Evolutionary conservation across 2,113 vertebrate species (phyloP).

Genomic region (Lagenorhynchus albirostris): DNA sequence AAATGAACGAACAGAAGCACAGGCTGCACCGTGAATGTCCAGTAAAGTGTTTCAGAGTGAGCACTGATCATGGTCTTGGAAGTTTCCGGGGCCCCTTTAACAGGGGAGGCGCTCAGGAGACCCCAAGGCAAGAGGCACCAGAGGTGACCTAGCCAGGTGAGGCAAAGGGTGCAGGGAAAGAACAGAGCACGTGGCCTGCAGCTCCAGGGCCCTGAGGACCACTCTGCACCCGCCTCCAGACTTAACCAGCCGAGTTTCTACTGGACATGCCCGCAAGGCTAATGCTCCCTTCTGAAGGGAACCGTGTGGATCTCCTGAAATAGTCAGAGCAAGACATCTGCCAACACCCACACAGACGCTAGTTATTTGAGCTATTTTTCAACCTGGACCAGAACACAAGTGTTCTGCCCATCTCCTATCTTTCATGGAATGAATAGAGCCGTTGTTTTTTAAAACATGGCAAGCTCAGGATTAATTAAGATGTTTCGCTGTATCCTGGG

Average conservation of each 20-base stretch:
- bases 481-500: too few species aligned
- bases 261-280: accelerated
- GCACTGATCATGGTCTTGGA: background rate
- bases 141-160: background rate
- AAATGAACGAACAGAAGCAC: accelerated
- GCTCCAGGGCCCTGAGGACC: background rate
- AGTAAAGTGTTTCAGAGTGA: accelerated
- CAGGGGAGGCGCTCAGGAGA: background rate
- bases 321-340: background rate
- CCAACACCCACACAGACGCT: background rate
- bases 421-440: background rate
- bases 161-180: background rate
- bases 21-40: background rate
- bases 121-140: accelerated
- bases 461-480: background rate
- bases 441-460: background rate
- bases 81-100: too few species aligned
- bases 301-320: background rate
- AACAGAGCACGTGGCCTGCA: too few species aligned
- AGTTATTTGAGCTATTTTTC: background rate
- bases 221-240: background rate
- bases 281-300: background rate
- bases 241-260: background rate
- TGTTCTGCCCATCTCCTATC: background rate
- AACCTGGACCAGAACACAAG: background rate